phyloP scores from a whole-genome alignment of 2,113 vertebrate genomes.

The Chaetodon trifascialis region DNA sequence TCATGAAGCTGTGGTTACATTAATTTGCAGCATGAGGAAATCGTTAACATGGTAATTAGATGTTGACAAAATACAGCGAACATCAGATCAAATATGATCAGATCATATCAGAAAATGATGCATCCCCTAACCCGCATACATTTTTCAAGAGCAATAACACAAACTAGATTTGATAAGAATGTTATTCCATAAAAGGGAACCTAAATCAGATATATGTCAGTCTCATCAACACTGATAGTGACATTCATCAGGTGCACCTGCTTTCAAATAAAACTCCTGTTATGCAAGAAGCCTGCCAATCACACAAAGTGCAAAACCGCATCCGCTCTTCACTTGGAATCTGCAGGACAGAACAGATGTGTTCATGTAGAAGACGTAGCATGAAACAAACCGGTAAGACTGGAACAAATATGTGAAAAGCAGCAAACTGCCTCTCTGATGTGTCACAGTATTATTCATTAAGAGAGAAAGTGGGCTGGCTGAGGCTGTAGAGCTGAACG shows the following conservation, averaged over 20 bases:
- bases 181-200: background rate
- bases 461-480: background rate
- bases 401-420: background rate
- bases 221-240: background rate
- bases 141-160: background rate
- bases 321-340: background rate
- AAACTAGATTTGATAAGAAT: background rate
- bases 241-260: background rate
- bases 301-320: background rate
- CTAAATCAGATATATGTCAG: background rate
- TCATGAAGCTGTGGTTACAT: conserved; percentile 10
- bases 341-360: background rate
- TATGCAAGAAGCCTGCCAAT: background rate
- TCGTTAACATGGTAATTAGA: conserved; percentile 19
- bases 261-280: background rate
- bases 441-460: background rate
- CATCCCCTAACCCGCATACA: background rate
- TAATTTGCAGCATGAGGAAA: background rate
- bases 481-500: background rate
- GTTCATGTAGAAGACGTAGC: background rate
- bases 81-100: background rate
- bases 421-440: background rate
- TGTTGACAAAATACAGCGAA: background rate
- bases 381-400: background rate
- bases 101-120: background rate